phyloP scores from a whole-genome alignment of 1,140 invertebrate genomes.

The Triops longicaudatus region DNA sequence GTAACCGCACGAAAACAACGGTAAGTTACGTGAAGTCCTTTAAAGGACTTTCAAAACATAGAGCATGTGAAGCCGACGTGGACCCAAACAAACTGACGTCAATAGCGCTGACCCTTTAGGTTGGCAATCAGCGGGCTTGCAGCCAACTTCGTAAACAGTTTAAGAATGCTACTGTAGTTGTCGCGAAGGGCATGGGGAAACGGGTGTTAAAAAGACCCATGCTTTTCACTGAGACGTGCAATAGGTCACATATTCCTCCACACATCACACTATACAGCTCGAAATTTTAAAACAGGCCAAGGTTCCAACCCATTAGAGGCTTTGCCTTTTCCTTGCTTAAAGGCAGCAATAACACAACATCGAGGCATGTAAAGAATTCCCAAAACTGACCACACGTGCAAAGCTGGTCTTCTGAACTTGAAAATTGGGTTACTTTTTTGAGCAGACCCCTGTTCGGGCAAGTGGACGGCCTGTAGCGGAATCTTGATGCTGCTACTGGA shows the following conservation, averaged over 20 bases:
- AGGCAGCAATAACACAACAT: background rate
- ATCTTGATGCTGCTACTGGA: background rate
- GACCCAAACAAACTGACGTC: constrained; percentile 8
- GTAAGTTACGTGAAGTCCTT: no score
- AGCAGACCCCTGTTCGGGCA: background rate
- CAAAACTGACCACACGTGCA: no score
- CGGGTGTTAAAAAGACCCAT: background rate
- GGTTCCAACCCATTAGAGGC: background rate
- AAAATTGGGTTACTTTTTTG: background rate
- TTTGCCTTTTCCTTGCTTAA: background rate
- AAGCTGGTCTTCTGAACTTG: background rate
- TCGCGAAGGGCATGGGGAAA: background rate
- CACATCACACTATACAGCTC: background rate
- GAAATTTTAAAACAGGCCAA: background rate
- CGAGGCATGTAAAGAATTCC: no score
- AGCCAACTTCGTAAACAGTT: constrained; percentile 15
- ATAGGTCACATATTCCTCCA: background rate
- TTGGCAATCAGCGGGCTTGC: background rate
- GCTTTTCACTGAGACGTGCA: background rate
- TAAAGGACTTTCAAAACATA: background rate
- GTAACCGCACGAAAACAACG: no score
- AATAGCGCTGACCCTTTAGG: background rate
- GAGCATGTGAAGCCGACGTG: background rate
- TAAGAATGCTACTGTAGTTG: background rate
- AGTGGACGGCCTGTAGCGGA: background rate